Percentiles rank a stretch among this genome's conserved stretches.
Evolutionary conservation across 2,113 vertebrate species (phyloP).

Genomic region (Rhinoptilus africanus): DNA sequence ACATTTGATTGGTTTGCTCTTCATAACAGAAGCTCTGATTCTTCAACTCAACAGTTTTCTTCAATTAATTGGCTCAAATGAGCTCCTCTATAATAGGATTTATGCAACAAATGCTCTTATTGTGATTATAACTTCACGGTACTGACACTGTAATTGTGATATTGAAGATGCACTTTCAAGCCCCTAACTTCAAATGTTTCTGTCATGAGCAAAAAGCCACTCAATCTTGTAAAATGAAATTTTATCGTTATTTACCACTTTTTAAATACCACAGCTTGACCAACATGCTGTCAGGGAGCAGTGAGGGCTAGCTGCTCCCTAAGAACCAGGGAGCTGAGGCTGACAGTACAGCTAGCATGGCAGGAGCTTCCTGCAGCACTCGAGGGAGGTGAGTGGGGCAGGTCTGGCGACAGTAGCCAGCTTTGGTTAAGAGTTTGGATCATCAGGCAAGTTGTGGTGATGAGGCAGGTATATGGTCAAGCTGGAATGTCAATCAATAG

Average conservation of each 20-base stretch:
- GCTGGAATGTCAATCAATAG: background rate
- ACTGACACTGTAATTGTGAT: background rate
- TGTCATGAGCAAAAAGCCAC: background rate
- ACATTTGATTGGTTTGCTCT: background rate
- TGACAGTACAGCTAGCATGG: background rate
- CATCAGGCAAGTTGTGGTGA: background rate
- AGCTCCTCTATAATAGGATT: background rate
- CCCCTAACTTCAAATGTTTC: background rate
- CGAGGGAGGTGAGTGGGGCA: background rate
- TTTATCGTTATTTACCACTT: background rate
- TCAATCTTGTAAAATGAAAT: background rate
- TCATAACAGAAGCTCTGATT: background rate
- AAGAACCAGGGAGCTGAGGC: background rate
- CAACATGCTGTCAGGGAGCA: background rate
- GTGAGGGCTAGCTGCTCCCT: background rate
- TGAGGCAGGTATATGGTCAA: background rate
- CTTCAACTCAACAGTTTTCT: background rate
- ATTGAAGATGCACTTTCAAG: background rate
- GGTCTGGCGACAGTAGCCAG: background rate
- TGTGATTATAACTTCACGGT: background rate
- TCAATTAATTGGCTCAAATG: background rate
- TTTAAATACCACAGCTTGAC: background rate
- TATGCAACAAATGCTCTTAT: background rate
- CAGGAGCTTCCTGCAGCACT: background rate
- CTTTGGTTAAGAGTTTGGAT: background rate